Evolutionary conservation across 2,888 invertebrate species (phyloP), one percentile per base, ranked within the genome.

Genomic region (Drosophila maculinotata): DNA sequence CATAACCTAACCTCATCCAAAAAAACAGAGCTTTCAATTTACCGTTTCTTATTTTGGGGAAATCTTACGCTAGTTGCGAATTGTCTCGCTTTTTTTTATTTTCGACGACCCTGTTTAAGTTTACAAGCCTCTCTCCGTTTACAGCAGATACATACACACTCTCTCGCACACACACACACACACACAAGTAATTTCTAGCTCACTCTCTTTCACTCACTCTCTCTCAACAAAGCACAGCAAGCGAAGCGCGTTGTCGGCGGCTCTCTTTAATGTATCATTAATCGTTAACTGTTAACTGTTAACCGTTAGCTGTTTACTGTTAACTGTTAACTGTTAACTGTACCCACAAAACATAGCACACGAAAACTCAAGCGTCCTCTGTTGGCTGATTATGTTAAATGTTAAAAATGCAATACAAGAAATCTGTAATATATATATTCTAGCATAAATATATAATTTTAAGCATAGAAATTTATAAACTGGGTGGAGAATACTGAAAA

Each of bases 401-500:
- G 48, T 44, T 62, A 49, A 42, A 26, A 57, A 17, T 25, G 14
- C 23, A 26, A 35, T 15, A 42, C 9, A 12, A 66, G 28, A 77
- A 63, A 77, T 73, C 59, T 80, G 79, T 83, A 79, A 79, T 65
- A 83, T 83, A 79, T 65, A 83, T 83, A 79, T 67, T 65, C 36
- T 79, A 80, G 82, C 58, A 54, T 79, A 81, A 83, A 81, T 82
- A 75, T 33, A 77, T 78, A 81, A 86, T 84, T 78, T 76, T 83
- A 83, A 83, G 82, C 52, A 69, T 64, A 79, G 72, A 79, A 79
- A 77, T 58, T 81, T 87, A 80, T 77, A 91, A 91, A 90, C 81
- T 91, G 91, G 91, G 91, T 91, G 91, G 91, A 91, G 91, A 89
- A 90, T 42, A 89, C 87, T 87, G 79, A 76, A 68, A 68, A 70